Conservation (phyloP, 2,113 vertebrate species). For the Dasyurus viverrinus region DNA sequence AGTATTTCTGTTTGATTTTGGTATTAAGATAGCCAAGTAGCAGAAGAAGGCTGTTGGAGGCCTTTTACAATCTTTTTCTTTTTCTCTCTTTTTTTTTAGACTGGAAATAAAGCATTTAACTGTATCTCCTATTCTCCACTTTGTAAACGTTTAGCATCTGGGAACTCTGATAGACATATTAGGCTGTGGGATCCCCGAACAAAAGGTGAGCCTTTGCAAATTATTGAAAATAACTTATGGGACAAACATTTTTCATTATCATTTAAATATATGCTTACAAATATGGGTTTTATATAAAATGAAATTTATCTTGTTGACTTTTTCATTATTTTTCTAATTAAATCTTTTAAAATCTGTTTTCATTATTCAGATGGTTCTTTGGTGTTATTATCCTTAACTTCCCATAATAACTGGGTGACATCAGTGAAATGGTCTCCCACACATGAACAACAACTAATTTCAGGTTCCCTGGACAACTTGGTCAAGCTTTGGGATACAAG, state of each 20-base stretch:
- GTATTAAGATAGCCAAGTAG: conserved; percentile 30
- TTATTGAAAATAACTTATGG: not conserved
- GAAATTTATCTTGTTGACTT: not conserved
- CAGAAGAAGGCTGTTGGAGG: conserved; percentile 23
- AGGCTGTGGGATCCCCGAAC: conserved; percentile 95
- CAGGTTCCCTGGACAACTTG: conserved; percentile 96
- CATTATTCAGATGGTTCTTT: conserved; percentile 91
- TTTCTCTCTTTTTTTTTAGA: conserved; percentile 82
- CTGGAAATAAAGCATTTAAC: conserved; percentile 97
- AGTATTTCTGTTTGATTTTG: conserved; percentile 7
- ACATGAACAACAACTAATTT: conserved; percentile 95
- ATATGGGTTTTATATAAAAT: conserved; percentile 15
- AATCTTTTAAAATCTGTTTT: not conserved
- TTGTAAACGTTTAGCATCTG: conserved; percentile 94
- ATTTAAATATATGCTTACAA: not conserved
- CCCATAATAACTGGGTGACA: conserved; percentile 98
- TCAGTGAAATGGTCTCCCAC: conserved; percentile 95
- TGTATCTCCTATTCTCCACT: conserved; percentile 94
- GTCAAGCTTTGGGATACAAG: conserved; percentile 99
- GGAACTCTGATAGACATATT: conserved; percentile 95
- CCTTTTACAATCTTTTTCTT: conserved; percentile 17
- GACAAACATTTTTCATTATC: not conserved
- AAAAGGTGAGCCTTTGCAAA: conserved; percentile 87
- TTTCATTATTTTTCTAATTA: conserved; percentile 49
- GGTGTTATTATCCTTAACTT: conserved; percentile 94